Base-by-base conservation (phyloP, 2,113 vertebrate genomes). In the Carassius auratus region DNA sequence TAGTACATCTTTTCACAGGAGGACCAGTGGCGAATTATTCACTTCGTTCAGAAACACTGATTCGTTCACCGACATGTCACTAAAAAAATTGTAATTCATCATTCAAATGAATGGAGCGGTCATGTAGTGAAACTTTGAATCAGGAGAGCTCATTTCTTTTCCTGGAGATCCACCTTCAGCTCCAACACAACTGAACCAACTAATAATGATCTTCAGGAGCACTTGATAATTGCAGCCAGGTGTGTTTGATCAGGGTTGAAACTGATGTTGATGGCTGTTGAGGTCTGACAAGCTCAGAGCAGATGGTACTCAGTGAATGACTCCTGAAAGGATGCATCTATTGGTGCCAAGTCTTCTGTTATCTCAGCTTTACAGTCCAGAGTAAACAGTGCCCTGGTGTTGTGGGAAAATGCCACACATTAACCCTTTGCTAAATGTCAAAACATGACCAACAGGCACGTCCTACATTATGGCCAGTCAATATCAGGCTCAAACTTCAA, bases 311-410 rank as follows among this genome's bases (percentile, higher is more conserved):
- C 21, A 26, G 17, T 17, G 36, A 61, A 59, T 45, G 57, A n/a
- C 45, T 80, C 59, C 38, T 80, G 59, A 64, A 80, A 45, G 64
- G 4, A 64, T 17, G 14, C 3, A 7, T 64, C 59, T 42, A 8
- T 80, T 45, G n/a, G 77, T 80, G 77, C 21, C 12, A 80, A 62
- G 77, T 80, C 14, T 64, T 62, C 13, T 64, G 36, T 64, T 64
- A 80, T 80, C 77, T 80, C n/a, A 9, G 21, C n/a, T 64, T 64
- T 64, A 80, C 8, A 12, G 59, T 45, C 59, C 19, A 13, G 36
- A 64, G 38, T 80, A 64, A 80, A 80, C 38, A 48, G 4, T 64
- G n/a, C 36, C 17, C 13, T 17, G 15, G 77, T 10, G 59, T 45
- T 64, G 36, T 62, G 10, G 57, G 77, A 64, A 80, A 80, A 80